phyloP scores from a whole-genome alignment of 2,797 vertebrate species.

The Myotis planiceps region DNA sequence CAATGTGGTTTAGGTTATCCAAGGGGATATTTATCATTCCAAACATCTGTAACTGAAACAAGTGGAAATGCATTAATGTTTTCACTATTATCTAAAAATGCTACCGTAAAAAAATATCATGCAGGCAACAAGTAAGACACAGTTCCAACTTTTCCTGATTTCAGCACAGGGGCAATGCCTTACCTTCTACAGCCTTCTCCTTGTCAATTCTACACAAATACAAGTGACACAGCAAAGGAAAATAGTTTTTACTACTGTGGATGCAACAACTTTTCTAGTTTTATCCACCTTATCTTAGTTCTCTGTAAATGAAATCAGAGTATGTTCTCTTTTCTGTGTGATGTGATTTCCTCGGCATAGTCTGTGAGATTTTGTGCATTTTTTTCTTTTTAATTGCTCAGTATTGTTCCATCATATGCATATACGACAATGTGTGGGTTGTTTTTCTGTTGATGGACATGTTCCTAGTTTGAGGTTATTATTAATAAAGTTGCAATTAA shows the following conservation, averaged over 20 bases:
- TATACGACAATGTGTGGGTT: background rate
- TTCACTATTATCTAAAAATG: background rate
- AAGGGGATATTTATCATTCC: background rate
- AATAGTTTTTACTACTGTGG: background rate
- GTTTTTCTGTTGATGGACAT: background rate
- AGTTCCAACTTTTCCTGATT: background rate
- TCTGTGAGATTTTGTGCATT: background rate
- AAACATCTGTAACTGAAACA: background rate
- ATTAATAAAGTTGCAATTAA: background rate
- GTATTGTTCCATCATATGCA: background rate
- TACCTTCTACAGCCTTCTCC: background rate
- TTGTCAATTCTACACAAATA: background rate
- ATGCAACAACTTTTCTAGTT: background rate
- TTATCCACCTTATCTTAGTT: background rate
- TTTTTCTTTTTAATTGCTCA: background rate
- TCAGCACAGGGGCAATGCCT: background rate
- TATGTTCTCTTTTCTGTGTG: background rate
- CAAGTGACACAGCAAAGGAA: background rate
- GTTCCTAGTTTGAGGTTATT: background rate
- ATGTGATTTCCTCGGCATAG: background rate
- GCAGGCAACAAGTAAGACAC: background rate
- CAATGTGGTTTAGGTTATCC: background rate
- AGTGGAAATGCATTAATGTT: background rate
- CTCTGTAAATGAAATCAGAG: background rate
- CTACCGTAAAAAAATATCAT: background rate